Base-by-base conservation (phyloP, 1,140 invertebrate species). In the Homalodisca vitripennis region DNA sequence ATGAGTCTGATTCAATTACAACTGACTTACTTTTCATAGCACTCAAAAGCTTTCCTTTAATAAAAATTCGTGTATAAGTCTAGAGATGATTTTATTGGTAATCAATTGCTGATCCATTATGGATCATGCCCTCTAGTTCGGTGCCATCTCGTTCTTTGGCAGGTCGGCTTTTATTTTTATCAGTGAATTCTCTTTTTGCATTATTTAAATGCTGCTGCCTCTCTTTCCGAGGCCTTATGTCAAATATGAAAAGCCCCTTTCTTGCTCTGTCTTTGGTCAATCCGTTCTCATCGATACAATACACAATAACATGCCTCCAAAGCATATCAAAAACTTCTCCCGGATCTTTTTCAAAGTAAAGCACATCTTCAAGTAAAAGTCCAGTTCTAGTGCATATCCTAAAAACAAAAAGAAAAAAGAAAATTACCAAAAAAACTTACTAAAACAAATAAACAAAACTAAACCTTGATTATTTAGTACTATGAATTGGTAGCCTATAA, bases 141-240 rank as follows among this genome's bases (percentile, higher is more conserved):
- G 48, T 51, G 17, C 48, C 48, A n/a, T 51, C 48, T 51, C 22
- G 17, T 20, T 51, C 48, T 3, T 51, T 20, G 22, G 48, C 48
- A 3, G 48, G 48, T 3, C 48, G 48, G n/a, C 48, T 20, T 51
- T 51, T 51, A n/a, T 51, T 51, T 51, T 51, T 51, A 22, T 51
- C 22, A 51, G 48, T 51, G 17, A 20, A 20, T n/a, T 51, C 48
- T 10, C 3, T n/a, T 51, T 20, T 51, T 14, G 6, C 48, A n/a
- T n/a, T n/a, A n/a, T n/a, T n/a, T n/a, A n/a, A n/a, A n/a, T n/a
- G n/a, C n/a, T n/a, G n/a, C n/a, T n/a, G n/a, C n/a, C n/a, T n/a
- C 22, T 51, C 48, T 51, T 12, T 6, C 48, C 48, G 17, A 20
- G 48, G 48, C 22, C 48, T 51, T 3, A 51, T 20, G n/a, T 51